A percentile compares a stretch with the other conserved stretches of the same genome.
Evolutionary conservation across 2,797 vertebrate species (phyloP).

Genomic region (Naso thynnoides): DNA sequence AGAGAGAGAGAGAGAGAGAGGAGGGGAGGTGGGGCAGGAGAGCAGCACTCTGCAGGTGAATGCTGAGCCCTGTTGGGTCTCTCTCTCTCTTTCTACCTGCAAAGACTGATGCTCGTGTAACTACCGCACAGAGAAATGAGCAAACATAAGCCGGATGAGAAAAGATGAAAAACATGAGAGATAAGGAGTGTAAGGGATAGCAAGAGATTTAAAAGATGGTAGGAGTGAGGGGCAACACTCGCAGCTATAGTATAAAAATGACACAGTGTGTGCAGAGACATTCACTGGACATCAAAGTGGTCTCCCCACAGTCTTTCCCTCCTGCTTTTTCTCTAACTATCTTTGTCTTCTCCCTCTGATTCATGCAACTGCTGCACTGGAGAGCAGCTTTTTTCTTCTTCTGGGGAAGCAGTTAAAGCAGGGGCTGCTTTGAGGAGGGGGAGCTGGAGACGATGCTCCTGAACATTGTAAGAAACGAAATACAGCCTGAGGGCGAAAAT

Average conservation of each 20-base stretch:
- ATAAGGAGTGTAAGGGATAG: slow-evolving; percentile 8
- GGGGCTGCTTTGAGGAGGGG: slow-evolving; percentile 13
- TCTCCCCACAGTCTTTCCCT: slow-evolving; percentile 25
- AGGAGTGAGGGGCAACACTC: background rate
- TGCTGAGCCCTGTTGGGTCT: slow-evolving; percentile 60
- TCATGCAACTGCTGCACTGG: slow-evolving; percentile 58
- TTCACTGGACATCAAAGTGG: slow-evolving; percentile 53
- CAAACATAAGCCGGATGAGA: slow-evolving; percentile 8
- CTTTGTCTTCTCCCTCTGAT: slow-evolving; percentile 32
- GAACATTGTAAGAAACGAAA: slow-evolving; percentile 58
- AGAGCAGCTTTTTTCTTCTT: slow-evolving; percentile 21
- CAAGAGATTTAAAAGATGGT: slow-evolving; percentile 14
- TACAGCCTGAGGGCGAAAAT: slow-evolving; percentile 50
- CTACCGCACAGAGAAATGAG: slow-evolving; percentile 15
- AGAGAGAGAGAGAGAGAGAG: slow-evolving; percentile 20
- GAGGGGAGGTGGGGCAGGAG: slow-evolving; percentile 12
- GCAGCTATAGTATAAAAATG: slow-evolving; percentile 35
- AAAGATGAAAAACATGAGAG: background rate
- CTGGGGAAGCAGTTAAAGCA: slow-evolving; percentile 27
- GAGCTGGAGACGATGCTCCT: slow-evolving; percentile 43
- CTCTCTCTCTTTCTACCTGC: slow-evolving; percentile 40
- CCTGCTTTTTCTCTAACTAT: slow-evolving; percentile 15
- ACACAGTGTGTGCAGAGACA: slow-evolving; percentile 33
- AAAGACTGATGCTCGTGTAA: slow-evolving; percentile 30
- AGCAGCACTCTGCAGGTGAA: slow-evolving; percentile 77